These are phyloP conservation scores for Xenopus tropicalis DNA, from an alignment of 2,113 vertebrate species.

Conservation along the genomic window UCB_Xtro_10.0 CM004446.2:92703501-92704000, in stretches of 20 bases:
- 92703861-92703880: neutral
- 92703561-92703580: no score
- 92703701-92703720: no score
- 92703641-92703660: no score
- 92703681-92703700: no score
- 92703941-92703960: neutral
- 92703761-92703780: neutral
- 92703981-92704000: slow-evolving; percentile 39
- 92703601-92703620: no score
- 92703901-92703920: neutral
- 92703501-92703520: no score
- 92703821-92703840: neutral
- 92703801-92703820: neutral
- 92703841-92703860: neutral
- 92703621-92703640: no score
- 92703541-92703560: no score
- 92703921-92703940: neutral
- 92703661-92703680: no score
- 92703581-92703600: no score
- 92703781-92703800: neutral
- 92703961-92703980: slow-evolving; percentile 27
- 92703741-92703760: slow-evolving; percentile 5
- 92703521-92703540: no score
- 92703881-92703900: neutral
- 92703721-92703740: no score